Evolutionary conservation across 92 coral and sea anemone species (phyloP).

Genomic region (Bergia puertoricense): DNA sequence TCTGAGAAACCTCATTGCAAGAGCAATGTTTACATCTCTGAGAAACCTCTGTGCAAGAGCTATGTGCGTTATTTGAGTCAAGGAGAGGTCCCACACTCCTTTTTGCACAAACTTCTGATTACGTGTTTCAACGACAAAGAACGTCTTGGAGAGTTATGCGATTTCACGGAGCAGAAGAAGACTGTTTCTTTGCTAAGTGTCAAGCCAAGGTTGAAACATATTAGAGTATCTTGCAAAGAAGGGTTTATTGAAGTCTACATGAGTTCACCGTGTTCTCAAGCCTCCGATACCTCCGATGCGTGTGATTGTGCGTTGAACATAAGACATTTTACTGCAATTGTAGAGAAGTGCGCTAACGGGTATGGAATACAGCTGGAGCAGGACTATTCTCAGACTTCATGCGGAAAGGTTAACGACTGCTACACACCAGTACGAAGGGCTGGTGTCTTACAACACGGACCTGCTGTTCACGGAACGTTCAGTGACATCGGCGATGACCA

Average conservation of each 20-base stretch:
- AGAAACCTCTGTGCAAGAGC: not conserved
- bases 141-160: constrained; percentile 9
- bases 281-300: not conserved
- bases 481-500: not conserved
- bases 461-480: not conserved
- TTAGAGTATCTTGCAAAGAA: not conserved
- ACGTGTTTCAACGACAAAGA: not conserved
- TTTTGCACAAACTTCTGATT: constrained; percentile 4
- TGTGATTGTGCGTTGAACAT: not conserved
- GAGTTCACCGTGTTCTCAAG: not conserved
- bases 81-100: not conserved
- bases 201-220: not conserved
- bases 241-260: constrained; percentile 4
- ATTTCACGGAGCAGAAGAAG: not conserved
- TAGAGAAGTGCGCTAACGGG: not conserved
- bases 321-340: not conserved
- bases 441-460: not conserved
- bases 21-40: too few species aligned
- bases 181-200: not conserved
- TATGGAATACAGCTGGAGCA: not conserved
- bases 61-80: not conserved
- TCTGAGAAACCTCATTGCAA: not conserved
- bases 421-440: not conserved
- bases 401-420: not conserved
- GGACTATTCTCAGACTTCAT: not conserved